These are phyloP conservation scores for Maconellicoccus hirsutus DNA, from an alignment of 1,140 invertebrate genomes.

Conservation along the genomic window DNA sequence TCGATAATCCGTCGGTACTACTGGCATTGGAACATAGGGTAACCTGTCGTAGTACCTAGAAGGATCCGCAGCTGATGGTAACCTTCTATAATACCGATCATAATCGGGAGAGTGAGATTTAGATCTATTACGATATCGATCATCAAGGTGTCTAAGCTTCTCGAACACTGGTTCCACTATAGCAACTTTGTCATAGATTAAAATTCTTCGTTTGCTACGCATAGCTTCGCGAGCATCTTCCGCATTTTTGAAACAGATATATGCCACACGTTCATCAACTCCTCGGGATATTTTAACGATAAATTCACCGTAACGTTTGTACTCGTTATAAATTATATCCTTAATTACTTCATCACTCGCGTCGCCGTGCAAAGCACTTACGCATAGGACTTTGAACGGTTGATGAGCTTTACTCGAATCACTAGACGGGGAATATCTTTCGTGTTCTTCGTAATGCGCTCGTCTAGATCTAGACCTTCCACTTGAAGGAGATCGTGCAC, in stretches of 20 bases:
- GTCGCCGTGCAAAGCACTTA: conserved; percentile 82
- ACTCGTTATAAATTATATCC: conserved; percentile 83
- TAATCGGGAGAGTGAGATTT: conserved; percentile 49
- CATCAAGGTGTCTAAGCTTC: conserved; percentile 43
- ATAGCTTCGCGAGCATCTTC: conserved; percentile 91
- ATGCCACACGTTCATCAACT: conserved; percentile 80
- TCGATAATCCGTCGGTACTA: conserved; percentile 50
- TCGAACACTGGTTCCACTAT: conserved; percentile 89
- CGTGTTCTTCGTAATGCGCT: conserved; percentile 65
- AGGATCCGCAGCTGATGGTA: conserved; percentile 56
- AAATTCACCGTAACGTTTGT: conserved; percentile 89
- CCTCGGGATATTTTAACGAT: conserved; percentile 84
- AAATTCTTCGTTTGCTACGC: conserved; percentile 76
- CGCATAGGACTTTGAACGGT: conserved; percentile 85
- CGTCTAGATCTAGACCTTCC: conserved; percentile 46
- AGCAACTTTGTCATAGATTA: conserved; percentile 86
- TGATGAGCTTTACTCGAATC: conserved; percentile 47
- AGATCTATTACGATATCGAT: conserved; percentile 45
- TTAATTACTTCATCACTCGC: conserved; percentile 84
- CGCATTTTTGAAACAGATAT: conserved; percentile 84
- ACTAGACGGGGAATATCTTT: conserved; percentile 50
- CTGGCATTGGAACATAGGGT: conserved; percentile 59
- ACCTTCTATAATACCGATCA: conserved; percentile 56
- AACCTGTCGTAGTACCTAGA: conserved; percentile 53
- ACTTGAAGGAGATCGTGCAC: conserved; percentile 43